Base-by-base conservation (phyloP, 2,113 vertebrate genomes). In the Rhagologus leucostigma region DNA sequence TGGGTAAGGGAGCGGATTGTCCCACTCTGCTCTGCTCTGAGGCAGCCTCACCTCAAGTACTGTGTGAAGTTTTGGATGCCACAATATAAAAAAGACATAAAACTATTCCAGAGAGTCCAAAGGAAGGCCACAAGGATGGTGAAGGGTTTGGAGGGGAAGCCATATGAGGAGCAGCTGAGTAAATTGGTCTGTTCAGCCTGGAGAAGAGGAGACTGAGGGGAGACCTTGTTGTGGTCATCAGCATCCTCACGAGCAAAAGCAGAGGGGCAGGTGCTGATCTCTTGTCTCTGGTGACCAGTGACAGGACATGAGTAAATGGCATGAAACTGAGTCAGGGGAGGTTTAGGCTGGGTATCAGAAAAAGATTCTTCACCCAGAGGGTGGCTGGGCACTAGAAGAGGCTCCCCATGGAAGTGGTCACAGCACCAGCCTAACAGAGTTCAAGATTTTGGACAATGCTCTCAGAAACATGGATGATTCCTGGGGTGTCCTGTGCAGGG, bases 341-440 rank as follows among this genome's bases (percentile, higher is more conserved):
- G 26, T 30, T 55, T 35, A 49, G 30, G 26, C 9, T 79, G 57
- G 4, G 6, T 15, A 30, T 17, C 24, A 56, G 35, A 13, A 26
- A 39, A 30, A 63, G 6, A 0, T 2, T 55, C 3, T 56, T 30
- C 19, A 11, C 10, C 7, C n/a, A 47, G 20, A 55, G 8, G 17
- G n/a, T 32, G 30, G 0, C 0, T 47, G 65, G 9, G 24, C 16
- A 35, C 30, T 47, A n/a, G 19, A n/a, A 30, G 2, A n/a, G n/a
- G 4, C 20, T 41, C 20, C 32, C 13, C 16, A 26, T 5, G n/a
- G n/a, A 30, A 55, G 26, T 12, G 23, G 7, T 15, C 49, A 80
- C 21, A 71, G 24, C 26, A 22, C 11, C 49, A 64, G 3, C 32
- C 32, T 42, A 30, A 42, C 13, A 35, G 26, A 42, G 42, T 1